These are phyloP conservation scores for Centropyge bicolor DNA, from an alignment of 2,797 vertebrate genomes.

Conservation along the genomic window DNA sequence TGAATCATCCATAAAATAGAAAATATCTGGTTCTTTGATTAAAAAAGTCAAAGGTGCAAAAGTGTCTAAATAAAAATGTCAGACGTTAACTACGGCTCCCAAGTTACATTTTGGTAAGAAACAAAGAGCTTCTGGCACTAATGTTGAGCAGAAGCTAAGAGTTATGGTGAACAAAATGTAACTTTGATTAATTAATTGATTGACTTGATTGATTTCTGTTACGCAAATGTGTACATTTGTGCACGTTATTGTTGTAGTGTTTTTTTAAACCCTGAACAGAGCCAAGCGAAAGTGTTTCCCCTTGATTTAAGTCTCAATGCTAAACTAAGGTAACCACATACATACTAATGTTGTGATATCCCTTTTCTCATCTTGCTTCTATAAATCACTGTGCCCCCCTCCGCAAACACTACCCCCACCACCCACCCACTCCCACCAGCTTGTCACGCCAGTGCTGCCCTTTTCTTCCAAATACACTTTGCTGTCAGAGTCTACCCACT, in stretches of 20 bases:
- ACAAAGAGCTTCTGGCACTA: too few relatives aligned
- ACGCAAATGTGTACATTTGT: too few relatives aligned
- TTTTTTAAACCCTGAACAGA: too few relatives aligned
- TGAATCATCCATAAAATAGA: not conserved
- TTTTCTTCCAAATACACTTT: constrained; percentile 25
- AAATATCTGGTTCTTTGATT: not conserved
- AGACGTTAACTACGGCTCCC: not conserved
- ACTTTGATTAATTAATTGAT: too few relatives aligned
- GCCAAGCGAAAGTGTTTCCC: too few relatives aligned
- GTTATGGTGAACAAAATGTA: too few relatives aligned
- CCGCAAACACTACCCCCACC: not conserved
- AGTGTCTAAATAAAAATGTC: not conserved
- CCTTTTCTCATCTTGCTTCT: not conserved
- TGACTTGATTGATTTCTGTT: too few relatives aligned
- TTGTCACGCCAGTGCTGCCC: constrained; percentile 8
- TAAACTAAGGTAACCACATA: not conserved
- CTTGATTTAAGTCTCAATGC: not conserved
- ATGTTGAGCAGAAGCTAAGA: too few relatives aligned
- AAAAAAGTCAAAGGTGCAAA: not conserved
- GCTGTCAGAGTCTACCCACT: constrained; percentile 1
- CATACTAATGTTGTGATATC: not conserved
- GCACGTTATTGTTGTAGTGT: too few relatives aligned
- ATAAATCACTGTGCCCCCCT: not conserved
- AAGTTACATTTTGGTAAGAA: not conserved
- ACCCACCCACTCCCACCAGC: too few relatives aligned